phyloP scores from a whole-genome alignment of 2,797 vertebrate species.

The Remorina albescens region DNA sequence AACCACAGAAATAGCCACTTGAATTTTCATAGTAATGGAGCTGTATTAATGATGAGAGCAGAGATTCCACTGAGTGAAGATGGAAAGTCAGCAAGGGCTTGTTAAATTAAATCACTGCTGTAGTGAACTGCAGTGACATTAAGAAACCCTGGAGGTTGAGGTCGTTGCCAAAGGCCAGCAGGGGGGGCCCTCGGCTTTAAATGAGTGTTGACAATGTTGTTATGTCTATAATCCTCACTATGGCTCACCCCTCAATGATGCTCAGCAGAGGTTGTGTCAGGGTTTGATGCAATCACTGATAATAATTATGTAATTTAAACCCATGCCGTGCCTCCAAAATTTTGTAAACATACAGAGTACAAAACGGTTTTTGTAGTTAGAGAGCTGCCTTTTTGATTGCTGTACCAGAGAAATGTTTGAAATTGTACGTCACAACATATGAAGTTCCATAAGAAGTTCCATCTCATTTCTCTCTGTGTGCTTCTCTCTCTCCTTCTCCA shows the following conservation, averaged over 20 bases:
- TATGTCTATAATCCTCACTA: slow-evolving; percentile 5
- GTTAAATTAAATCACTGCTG: slow-evolving; percentile 18
- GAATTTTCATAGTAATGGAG: slow-evolving; percentile 32
- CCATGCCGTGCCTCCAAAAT: not conserved
- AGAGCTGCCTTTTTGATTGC: slow-evolving; percentile 7
- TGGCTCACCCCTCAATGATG: not conserved
- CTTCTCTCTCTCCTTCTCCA: slow-evolving; percentile 37
- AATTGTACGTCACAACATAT: slow-evolving; percentile 37
- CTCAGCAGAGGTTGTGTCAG: not conserved
- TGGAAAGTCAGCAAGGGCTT: slow-evolving; percentile 14
- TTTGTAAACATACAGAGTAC: not conserved
- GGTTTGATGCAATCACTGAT: not conserved
- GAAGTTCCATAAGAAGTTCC: slow-evolving; percentile 28
- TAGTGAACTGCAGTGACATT: not conserved
- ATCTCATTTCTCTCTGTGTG: slow-evolving; percentile 30
- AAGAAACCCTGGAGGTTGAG: slow-evolving; percentile 30
- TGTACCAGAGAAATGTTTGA: slow-evolving; percentile 33
- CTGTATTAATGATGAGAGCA: slow-evolving; percentile 16
- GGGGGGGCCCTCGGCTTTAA: slow-evolving; percentile 49
- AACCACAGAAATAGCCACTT: slow-evolving; percentile 17
- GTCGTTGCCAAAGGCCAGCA: slow-evolving; percentile 46
- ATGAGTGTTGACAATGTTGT: slow-evolving; percentile 12
- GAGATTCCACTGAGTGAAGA: slow-evolving; percentile 21
- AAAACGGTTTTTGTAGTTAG: slow-evolving; percentile 11
- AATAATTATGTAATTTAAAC: not conserved